Evolutionary conservation across 2,113 vertebrate genomes (phyloP).

Genomic region (Elanus axillaris): DNA sequence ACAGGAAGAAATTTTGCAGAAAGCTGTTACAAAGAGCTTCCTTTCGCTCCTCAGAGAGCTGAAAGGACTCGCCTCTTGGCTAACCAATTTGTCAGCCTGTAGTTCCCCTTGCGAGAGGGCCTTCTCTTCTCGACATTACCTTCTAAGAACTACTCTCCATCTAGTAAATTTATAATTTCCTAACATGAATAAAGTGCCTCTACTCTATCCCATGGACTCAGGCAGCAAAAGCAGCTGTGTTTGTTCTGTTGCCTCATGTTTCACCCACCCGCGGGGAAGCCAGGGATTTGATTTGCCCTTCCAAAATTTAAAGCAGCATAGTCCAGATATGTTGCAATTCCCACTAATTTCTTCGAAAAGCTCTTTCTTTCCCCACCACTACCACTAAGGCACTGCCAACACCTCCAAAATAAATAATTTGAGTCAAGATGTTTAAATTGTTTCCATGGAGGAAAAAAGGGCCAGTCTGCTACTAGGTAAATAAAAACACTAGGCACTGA

Average conservation of each 20-base stretch:
- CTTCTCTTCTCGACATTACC: neutral
- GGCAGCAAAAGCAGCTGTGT: neutral
- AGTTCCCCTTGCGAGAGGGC: neutral
- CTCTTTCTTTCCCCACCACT: neutral
- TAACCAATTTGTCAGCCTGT: neutral
- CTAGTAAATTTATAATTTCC: neutral
- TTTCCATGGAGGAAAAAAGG: neutral
- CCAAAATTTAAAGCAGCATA: accelerated
- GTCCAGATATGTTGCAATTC: neutral
- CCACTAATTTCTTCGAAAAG: neutral
- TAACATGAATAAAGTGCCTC: neutral
- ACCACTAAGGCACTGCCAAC: neutral
- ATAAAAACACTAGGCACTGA: neutral
- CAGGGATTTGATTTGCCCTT: neutral
- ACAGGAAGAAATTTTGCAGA: neutral
- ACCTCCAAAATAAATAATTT: neutral
- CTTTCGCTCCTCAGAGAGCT: neutral
- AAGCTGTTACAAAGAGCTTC: no score
- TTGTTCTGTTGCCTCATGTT: neutral
- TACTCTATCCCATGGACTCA: neutral
- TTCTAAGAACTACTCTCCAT: neutral
- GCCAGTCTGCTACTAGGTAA: neutral
- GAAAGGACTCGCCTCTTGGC: neutral
- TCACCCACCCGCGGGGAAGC: neutral
- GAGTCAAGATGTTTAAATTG: neutral